Evolutionary conservation across 2,888 invertebrate species (phyloP), one percentile per base, ranked within the genome.

Genomic region (Pogonocherus hispidulus): DNA sequence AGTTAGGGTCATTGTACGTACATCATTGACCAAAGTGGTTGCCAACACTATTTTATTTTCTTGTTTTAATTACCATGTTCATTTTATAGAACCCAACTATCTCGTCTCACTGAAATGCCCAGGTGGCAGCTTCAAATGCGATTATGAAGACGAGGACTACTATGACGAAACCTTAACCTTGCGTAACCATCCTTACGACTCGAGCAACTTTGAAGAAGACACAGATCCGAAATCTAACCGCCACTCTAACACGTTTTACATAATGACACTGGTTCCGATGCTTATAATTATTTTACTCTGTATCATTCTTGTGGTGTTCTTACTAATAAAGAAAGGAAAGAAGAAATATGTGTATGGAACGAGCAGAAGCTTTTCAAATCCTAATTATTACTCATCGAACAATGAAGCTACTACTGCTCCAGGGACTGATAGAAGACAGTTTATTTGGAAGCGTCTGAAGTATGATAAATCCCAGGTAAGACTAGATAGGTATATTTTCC

Each of bases 311-410:
- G 82, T 84, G 9, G 77, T 88, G 6, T 85, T 89, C 23, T 84
- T 88, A 79, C 81, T 88, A 79, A 74, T 79, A 20, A 80, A 78
- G 60, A 78, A 75, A 49, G 78, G 80, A 14, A 81, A 86, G 70
- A 87, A 90, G 84, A 87, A 89, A 81, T 85, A 89, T 83, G 75
- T 88, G 83, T 84, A 88, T 70, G 87, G 88, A 4, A 88, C 88
- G 23, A 89, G 92, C 18, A 88, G 91, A 74, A 93, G 93, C 47
- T 96, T 95, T 85, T 92, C 95, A 51, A 96, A 97, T 87, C 96
- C 96, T 2, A 96, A 95, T 83, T 97, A 96, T 83, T 90, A 80
- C 86, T 89, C 82, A 32, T 79, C 84, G 14, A 81, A 81, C 66
- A 81, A 76, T 75, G 85, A 81, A 76, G 77, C 78, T 49, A 79